Evolutionary conservation across 2,888 invertebrate species (phyloP), one percentile per base, ranked within the genome.

Genomic region (Drosophila aldrichi): DNA sequence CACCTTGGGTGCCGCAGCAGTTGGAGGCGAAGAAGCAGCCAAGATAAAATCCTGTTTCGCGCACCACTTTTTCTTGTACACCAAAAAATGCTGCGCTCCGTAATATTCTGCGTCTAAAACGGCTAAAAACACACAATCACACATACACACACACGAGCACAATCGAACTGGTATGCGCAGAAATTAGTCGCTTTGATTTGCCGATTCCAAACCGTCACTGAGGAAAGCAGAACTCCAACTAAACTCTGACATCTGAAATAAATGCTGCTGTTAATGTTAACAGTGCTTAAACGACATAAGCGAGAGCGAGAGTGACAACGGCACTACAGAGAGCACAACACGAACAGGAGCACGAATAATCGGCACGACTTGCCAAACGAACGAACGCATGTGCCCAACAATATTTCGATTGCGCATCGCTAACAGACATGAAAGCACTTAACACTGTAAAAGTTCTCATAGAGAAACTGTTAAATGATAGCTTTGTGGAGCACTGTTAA

Each of bases 1-100:
- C 71, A 79, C 76, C 76, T 77, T 79, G 9, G 54, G 36, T 61
- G 22, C 44, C 66, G 57, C 56, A 34, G 55, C 51, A 36, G 58
- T 51, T 20, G 57, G 20, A 56, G 56, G n/a, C 29, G 18, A 25
- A 43, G 55, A 49, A 46, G 48, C 43, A 36, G 41, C 41, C 38
- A 51, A 44, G 18, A 22, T 22, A 25, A 65, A 65, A 58, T 70
- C 60, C 60, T 63, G 75, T 74, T 63, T 58, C 40, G 62, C 52
- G 56, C 66, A 79, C 62, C 58, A 60, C 49, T 74, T 74, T 79
- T 77, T 71, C 71, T 70, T 52, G 76, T 79, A 77, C 79, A 75
- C 77, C 64, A 64, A 62, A 70, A 74, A 70, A 70, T 69, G 55
- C 79, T 59, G 79, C 41, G 51, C 70, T 78, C 36, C 51, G 43